Evolutionary conservation across 2,888 invertebrate genomes (phyloP), one percentile per base, ranked within the genome.

Genomic region (Thecophora atra): DNA sequence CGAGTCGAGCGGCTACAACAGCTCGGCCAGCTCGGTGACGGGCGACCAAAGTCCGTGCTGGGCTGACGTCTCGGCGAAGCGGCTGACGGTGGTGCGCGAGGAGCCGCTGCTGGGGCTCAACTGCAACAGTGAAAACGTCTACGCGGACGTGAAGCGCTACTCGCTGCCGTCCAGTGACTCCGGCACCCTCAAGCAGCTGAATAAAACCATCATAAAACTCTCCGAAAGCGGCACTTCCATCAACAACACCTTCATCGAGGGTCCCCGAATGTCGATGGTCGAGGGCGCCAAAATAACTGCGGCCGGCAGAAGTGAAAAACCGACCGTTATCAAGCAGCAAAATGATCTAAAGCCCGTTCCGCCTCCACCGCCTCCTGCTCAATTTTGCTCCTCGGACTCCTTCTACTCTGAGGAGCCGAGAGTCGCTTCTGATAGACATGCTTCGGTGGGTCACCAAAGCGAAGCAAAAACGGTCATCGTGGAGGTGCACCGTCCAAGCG

Each of bases 1-100:
- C 11, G 94, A 94, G 86, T 93, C 93, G 64, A 93, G 93, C 71
- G 94, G 94, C 8, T 94, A 94, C 87, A 94, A 94, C 82, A 93
- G 93, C 81, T 94, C 93, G 0, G 93, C 93, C n/a, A 93, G 93
- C 75, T 93, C 93, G 30, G 91, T 93, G 1, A 93, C 93, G 0
- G 91, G 91, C 5, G 94, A 94, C 81, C 89, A 92, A 76, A 91
- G 91, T 81, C 90, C 89, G 15, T 91, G 92, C 56, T 92, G 92
- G 82, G 90, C 91, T 1, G 89, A 92, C 74, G 87, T 89, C 54
- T 82, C 85, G 66, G 88, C 89, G 3, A 89, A 91, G 78, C 87
- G 93, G 1, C 87, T 93, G 47, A 93, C 93, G 2, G 91, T 93
- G 73, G 93, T 93, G 17, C 91, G 92, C 44, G 93, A 93, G 79